Base-by-base conservation (phyloP, 2,113 vertebrate species). In the Sylvietta virens region DNA sequence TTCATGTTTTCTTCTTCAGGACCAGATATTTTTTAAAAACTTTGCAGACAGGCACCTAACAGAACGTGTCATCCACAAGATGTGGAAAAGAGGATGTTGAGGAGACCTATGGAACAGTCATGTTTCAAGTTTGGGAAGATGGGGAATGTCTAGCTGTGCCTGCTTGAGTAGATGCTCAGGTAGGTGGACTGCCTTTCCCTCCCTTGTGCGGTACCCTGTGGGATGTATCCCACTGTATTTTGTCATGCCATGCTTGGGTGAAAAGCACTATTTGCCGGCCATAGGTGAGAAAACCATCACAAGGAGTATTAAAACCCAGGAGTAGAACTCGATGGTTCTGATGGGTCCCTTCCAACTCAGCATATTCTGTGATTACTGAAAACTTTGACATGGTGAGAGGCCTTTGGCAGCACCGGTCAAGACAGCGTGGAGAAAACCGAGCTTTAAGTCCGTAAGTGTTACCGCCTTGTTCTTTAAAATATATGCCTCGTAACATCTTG, bases 61-160 rank as follows among this genome's bases (percentile, higher is more conserved):
- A 1, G 18, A 66, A 56, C 20, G 8, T 0, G 0, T 64, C 44
- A 37, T 40, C 31, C 47, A 33, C 30, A 31, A 31, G 27, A 40
- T 24, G 11, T 19, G n/a, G 64, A 44, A 71, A 77, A 47, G 37
- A 40, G 7, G 33, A 39, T 39, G 54, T 19, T 37, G 27, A 22
- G 24, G 51, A 70, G 22, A n/a, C 10, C 5, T 48, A 50, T 18
- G 47, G 37, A 11, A 7, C 16, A 37, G n/a, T 35, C 48, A 22
- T 0, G 0, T 50, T 47, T 40, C 23, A 44, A 3, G 11, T 69
- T 64, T 40, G 67, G 74, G 48, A 44, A 56, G 50, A n/a, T 31
- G 27, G 9, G 17, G 18, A 5, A 17, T 47, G 16, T 23, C 31
- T 16, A 21, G 12, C 10, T 50, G 47, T 62, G 28, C 13, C 78